Base-by-base conservation (phyloP, 1,140 invertebrate genomes). In the Octopus sinensis region DNA sequence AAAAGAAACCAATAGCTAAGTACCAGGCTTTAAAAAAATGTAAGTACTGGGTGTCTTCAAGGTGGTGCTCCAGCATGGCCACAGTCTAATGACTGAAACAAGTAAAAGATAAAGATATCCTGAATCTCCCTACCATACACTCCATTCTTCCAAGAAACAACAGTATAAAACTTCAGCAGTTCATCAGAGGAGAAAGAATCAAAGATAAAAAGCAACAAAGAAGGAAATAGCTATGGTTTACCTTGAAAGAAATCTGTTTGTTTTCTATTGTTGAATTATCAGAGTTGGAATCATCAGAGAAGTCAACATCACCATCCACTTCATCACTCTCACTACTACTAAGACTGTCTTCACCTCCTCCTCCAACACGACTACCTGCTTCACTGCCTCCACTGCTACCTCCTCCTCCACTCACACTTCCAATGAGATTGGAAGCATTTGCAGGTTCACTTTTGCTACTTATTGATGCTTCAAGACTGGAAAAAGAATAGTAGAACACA, bases 241-340 rank as follows among this genome's bases (percentile, higher is more conserved):
- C 84, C 82, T 83, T 79, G 53, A 87, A 81, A 10, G 83, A 86
- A 6, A 84, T 80, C 51, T 83, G 85, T 23, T 81, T 83, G 23
- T 77, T 79, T 52, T 81, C 79, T 30, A 62, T 62, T 23, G 81
- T 82, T 53, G 82, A 82, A 54, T 79, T 77, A 79, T 82, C 80
- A 5, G 81, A 80, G 23, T 82, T 80, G 7, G 80, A 82, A 75
- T 85, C 84, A 13, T 85, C 84, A 7, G 77, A 80, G 12, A 80
- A 81, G 54, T 84, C 82, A 5, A 86, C 79, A 75, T 85, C 86
- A 13, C 84, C 85, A 6, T 87, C 84, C 43, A 83, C 78, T n/a
- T 79, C 76, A 10, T 76, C 81, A 17, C 79, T 82, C 17, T 82
- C 84, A 23, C 85, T 85, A 53, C 86, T 86, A 62, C 84, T 86